Percentiles rank a stretch among this genome's conserved stretches.
Evolutionary conservation across 2,113 vertebrate species (phyloP).

Genomic region (Macaca mulatta): DNA sequence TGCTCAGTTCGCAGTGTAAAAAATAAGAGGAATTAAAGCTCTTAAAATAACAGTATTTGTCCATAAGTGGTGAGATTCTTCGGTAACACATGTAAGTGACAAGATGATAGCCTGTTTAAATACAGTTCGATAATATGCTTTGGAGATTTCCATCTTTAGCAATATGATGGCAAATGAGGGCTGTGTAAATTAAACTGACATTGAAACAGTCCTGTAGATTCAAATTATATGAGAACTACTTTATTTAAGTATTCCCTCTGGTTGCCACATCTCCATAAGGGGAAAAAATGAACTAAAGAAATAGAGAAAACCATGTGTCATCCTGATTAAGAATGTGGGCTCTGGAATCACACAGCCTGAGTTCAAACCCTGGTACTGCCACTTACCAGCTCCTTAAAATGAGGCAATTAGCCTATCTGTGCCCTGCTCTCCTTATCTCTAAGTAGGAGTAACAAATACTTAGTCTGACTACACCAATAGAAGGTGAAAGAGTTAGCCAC

Average conservation of each 20-base stretch:
- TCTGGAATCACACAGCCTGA: neutral
- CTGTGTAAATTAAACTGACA: constrained; percentile 52
- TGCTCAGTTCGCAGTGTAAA: constrained; percentile 19
- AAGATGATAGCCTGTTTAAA: constrained; percentile 69
- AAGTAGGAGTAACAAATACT: neutral
- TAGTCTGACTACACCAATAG: neutral
- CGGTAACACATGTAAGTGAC: constrained; percentile 54
- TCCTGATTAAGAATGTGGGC: neutral
- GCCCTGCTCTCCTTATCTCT: neutral
- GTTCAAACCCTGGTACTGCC: neutral
- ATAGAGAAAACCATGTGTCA: neutral
- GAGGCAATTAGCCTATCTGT: neutral
- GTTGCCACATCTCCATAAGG: neutral
- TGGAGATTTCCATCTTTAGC: constrained; percentile 47
- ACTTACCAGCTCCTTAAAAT: neutral
- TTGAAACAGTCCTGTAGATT: neutral
- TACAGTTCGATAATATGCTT: constrained; percentile 49
- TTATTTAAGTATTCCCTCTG: constrained; percentile 37
- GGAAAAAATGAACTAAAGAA: neutral
- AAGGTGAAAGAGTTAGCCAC: neutral
- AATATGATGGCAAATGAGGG: constrained; percentile 41
- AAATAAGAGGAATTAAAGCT: constrained; percentile 50
- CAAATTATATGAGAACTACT: constrained; percentile 34
- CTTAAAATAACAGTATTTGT: constrained; percentile 71
- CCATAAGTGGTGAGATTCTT: constrained; percentile 56